phyloP scores from a whole-genome alignment of 2,797 vertebrate genomes.

The Eremophila alpestris region DNA sequence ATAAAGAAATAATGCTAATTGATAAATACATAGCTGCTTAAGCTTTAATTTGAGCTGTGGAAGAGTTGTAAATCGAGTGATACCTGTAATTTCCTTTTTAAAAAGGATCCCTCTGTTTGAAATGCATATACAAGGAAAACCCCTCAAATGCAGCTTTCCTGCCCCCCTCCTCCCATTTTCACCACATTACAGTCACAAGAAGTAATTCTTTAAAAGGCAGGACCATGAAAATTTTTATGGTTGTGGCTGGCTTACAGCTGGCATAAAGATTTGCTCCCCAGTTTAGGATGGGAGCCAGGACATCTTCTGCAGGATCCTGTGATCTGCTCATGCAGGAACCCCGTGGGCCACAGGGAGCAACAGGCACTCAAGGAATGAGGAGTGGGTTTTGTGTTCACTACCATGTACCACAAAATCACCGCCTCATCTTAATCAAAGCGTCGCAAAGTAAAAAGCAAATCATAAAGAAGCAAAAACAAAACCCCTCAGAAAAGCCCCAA shows the following conservation, averaged over 20 bases:
- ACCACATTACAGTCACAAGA: background rate
- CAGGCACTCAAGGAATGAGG: background rate
- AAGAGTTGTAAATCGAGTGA: constrained; percentile 45
- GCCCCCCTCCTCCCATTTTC: background rate
- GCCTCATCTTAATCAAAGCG: background rate
- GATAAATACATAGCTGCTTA: constrained; percentile 71
- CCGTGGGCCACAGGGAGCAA: background rate
- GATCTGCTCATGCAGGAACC: background rate
- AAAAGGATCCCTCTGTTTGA: constrained; percentile 1
- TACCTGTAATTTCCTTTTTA: constrained; percentile 68
- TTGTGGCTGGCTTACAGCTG: background rate
- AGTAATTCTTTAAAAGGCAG: background rate
- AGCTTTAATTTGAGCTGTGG: constrained; percentile 66
- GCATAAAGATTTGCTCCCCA: background rate
- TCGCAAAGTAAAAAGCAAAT: background rate
- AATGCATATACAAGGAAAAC: background rate
- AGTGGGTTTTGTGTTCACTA: background rate
- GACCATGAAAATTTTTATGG: background rate
- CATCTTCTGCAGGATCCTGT: background rate
- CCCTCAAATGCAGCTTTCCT: background rate
- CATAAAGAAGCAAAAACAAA: background rate
- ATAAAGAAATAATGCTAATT: constrained; percentile 75
- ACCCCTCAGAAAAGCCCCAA: accelerated
- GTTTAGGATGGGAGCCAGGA: background rate
- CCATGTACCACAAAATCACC: background rate